Base-by-base conservation (phyloP, 2,797 vertebrate genomes). In the Gymnocypris eckloni region DNA sequence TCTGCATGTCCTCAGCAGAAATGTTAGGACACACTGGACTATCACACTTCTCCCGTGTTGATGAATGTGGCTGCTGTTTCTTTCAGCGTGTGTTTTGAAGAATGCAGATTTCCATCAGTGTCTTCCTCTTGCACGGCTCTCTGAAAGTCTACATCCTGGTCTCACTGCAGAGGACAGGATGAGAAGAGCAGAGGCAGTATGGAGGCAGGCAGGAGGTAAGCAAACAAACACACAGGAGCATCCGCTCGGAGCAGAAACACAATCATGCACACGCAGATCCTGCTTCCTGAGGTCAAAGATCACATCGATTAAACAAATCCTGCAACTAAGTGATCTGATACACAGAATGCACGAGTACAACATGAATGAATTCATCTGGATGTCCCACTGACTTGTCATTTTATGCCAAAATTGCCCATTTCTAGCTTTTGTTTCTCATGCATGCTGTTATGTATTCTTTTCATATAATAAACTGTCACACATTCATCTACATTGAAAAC, bases 181-280 rank as follows among this genome's bases (percentile, higher is more conserved):
- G 56, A 52, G 54, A 39, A 59, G 11, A 78, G 69, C 25, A 73
- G 6, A 80, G 69, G 43, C 18, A 66, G 76, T 50, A 81, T 73
- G 52, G 82, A 83, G 85, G 41, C 41, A 80, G 86, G 70, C 81
- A 84, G 83, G 82, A 82, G 79, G 83, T 33, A 37, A 43, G 59
- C 16, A 10, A 2, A 41, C 50, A 41, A 54, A 85, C 28, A 69
- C 33, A 45, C 15, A 45, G 67, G 33, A 45, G 28, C 20, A 50
- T 28, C n/a, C 45, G 84, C 39, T 45, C n/a, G 4, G 39, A 25
- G 56, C 33, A 67, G 25, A 76, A 59, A 16, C 22, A 9, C 22
- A 43, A 43, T 43, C 2, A 43, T 10, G 4, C 48, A 50, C 48
- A 43, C 10, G 43, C 43, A 43, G 6, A 20, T 79, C 76, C n/a